Percentiles rank a stretch among this genome's conserved stretches.
Evolutionary conservation across 2,113 vertebrate genomes (phyloP).

Genomic region (Rhadina sibilatrix): DNA sequence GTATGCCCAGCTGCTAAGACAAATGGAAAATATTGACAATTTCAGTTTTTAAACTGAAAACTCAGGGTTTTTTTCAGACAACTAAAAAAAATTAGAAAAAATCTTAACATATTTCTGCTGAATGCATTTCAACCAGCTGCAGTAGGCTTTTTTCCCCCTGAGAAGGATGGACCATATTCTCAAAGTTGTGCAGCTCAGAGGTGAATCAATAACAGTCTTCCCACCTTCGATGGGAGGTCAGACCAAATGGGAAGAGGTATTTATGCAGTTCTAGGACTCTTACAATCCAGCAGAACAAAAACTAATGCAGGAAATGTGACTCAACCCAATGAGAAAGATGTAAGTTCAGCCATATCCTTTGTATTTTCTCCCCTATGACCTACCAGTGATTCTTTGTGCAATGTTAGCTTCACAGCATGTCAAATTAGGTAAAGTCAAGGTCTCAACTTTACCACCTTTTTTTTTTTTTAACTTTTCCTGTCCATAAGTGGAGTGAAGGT

Average conservation of each 20-base stretch:
- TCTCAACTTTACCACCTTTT: not conserved
- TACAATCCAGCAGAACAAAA: not conserved
- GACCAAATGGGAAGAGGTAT: not conserved
- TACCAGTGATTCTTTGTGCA: not conserved
- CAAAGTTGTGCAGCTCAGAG: not conserved
- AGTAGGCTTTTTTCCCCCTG: not conserved
- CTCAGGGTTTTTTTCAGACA: too few relatives aligned
- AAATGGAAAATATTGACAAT: not conserved
- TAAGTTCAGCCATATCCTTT: not conserved
- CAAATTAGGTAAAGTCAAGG: not conserved
- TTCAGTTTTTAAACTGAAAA: too few relatives aligned
- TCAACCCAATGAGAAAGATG: not conserved
- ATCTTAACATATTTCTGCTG: not conserved
- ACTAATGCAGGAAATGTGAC: not conserved
- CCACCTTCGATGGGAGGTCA: rapidly evolving
- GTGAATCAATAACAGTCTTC: not conserved
- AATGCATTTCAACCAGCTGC: not conserved
- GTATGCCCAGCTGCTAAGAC: not conserved
- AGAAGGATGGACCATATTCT: not conserved
- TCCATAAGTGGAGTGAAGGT: not conserved
- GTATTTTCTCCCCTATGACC: not conserved
- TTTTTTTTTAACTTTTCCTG: not conserved
- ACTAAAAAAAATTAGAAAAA: not conserved
- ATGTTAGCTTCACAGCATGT: not conserved
- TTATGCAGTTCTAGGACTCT: not conserved